Evolutionary conservation across 2,113 vertebrate species (phyloP).

Genomic region (Eptatretus burgeri): DNA sequence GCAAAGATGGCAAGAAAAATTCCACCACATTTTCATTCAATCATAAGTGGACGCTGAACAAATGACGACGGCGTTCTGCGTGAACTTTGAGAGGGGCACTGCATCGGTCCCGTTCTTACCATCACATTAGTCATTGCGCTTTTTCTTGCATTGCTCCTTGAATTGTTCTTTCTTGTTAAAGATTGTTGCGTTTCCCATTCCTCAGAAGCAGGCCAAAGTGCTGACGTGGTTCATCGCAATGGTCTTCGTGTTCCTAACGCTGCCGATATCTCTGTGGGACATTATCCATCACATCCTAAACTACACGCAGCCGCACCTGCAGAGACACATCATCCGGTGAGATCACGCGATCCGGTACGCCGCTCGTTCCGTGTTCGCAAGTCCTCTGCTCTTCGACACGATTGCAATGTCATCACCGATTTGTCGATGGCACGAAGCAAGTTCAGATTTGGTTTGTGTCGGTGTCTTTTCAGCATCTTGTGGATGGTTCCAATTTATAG

Average conservation of each 20-base stretch:
- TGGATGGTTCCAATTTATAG: slow-evolving; percentile 99
- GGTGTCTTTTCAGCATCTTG: slow-evolving; percentile 36
- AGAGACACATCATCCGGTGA: slow-evolving; percentile 93
- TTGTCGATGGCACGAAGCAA: too few species aligned
- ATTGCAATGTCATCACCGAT: background rate
- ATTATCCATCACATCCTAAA: slow-evolving; percentile 86
- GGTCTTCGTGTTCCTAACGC: slow-evolving; percentile 79
- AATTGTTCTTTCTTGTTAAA: background rate
- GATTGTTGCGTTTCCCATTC: background rate
- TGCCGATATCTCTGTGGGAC: slow-evolving; percentile 79
- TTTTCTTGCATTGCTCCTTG: background rate
- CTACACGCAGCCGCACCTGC: slow-evolving; percentile 78
- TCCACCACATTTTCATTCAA: background rate
- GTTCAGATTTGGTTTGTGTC: background rate
- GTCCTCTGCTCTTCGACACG: background rate
- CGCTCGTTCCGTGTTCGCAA: background rate
- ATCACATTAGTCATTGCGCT: background rate
- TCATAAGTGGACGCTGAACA: background rate
- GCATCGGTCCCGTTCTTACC: background rate
- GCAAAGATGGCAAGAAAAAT: background rate
- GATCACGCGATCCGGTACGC: background rate
- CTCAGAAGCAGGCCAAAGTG: slow-evolving; percentile 27
- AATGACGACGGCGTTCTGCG: background rate
- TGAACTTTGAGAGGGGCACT: background rate
- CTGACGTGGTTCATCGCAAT: slow-evolving; percentile 93